A percentile compares a stretch with the other conserved stretches of the same genome.
phyloP scores from a whole-genome alignment of 2,888 invertebrate genomes.

The Nasonia oneida region DNA sequence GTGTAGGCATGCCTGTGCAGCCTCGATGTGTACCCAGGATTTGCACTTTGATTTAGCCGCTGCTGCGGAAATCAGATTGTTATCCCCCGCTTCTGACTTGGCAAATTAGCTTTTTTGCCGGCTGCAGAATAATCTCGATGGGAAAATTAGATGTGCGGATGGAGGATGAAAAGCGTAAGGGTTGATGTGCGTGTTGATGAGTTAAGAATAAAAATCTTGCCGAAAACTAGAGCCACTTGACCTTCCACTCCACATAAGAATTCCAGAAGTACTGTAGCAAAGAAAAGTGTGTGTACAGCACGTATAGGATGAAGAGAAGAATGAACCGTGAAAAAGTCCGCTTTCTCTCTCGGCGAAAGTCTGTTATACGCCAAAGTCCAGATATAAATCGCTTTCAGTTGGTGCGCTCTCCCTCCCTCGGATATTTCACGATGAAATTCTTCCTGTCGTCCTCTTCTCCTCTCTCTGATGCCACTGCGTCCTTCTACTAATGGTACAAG shows the following conservation, averaged over 20 bases:
- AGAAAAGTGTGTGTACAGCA: no score
- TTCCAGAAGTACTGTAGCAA: neutral
- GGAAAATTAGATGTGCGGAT: neutral
- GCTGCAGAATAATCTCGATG: neutral
- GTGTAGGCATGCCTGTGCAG: neutral
- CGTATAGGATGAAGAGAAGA: neutral
- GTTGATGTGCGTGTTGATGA: neutral
- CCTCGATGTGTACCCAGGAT: neutral
- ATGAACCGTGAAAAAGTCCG: constrained; percentile 1
- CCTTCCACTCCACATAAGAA: neutral
- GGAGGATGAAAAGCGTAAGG: neutral
- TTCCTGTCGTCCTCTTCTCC: neutral
- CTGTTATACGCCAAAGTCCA: constrained; percentile 18
- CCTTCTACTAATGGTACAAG: neutral
- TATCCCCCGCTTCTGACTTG: neutral
- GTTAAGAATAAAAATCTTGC: no score
- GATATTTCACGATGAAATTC: constrained; percentile 30
- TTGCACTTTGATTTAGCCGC: constrained; percentile 15
- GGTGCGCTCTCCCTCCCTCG: neutral
- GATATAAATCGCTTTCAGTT: constrained; percentile 26
- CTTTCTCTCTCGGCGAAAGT: neutral
- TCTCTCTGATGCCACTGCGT: neutral
- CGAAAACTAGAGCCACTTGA: neutral
- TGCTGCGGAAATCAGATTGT: neutral
- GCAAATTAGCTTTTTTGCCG: neutral